A percentile compares a stretch with the other conserved stretches of the same genome.
Conservation (phyloP, 2,888 invertebrate species). For the Dynastes grantii region DNA sequence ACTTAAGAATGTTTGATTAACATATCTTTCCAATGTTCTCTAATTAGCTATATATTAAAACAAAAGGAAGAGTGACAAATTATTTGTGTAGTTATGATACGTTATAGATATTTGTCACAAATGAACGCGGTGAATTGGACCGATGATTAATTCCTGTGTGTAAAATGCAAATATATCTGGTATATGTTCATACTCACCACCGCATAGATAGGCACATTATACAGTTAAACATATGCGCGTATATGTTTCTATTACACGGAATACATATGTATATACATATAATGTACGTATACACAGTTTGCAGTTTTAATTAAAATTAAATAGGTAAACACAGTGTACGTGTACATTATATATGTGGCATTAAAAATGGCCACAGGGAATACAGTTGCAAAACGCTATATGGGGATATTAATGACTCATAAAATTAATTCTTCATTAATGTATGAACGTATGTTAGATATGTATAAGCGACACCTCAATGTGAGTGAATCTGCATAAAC, state of each 20-base stretch:
- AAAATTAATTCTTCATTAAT: conserved; percentile 31
- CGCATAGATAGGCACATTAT: neutral
- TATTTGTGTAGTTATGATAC: no score
- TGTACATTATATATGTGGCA: neutral
- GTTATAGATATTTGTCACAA: no score
- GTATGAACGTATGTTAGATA: neutral
- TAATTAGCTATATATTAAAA: no score
- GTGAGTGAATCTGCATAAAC: conserved; percentile 18
- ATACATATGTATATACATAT: no score
- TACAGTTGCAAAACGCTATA: conserved; percentile 19
- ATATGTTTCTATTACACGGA: no score
- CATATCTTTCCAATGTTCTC: no score
- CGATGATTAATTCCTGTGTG: conserved; percentile 27
- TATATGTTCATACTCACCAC: conserved; percentile 14
- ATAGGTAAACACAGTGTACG: conserved; percentile 1
- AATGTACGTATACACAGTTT: neutral
- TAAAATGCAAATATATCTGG: conserved; percentile 8
- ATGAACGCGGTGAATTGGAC: no score
- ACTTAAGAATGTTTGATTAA: no score
- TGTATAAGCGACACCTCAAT: conserved; percentile 2
- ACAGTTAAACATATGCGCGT: neutral
- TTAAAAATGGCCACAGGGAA: neutral
- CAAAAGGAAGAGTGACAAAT: no score
- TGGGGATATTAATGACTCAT: conserved; percentile 34
- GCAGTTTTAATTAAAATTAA: conserved; percentile 32